A percentile compares a stretch with the other conserved stretches of the same genome.
phyloP scores from a whole-genome alignment of 2,888 invertebrate species.

The Furcula furcula region DNA sequence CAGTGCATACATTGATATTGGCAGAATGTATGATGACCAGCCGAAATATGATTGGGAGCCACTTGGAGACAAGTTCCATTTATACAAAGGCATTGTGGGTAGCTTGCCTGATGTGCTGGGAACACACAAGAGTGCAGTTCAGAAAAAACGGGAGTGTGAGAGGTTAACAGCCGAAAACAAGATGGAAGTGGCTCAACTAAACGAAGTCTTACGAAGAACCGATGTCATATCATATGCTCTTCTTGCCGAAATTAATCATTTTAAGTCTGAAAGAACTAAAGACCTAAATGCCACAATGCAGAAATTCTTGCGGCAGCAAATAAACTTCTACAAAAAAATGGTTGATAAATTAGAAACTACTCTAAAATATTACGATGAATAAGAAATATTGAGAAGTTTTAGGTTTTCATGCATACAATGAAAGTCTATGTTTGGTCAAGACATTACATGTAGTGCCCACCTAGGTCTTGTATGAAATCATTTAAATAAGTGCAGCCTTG shows the following conservation, averaged over 20 bases:
- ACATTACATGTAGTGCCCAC: too few relatives aligned
- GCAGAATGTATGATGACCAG: conserved; percentile 94
- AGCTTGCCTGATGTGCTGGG: conserved; percentile 95
- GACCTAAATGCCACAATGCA: conserved; percentile 94
- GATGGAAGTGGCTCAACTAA: conserved; percentile 90
- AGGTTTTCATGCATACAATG: conserved; percentile 6
- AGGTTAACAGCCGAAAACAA: conserved; percentile 90
- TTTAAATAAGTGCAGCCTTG: too few relatives aligned
- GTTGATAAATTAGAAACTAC: conserved; percentile 86
- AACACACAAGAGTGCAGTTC: conserved; percentile 94
- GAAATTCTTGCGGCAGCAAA: conserved; percentile 92
- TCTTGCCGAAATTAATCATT: conserved; percentile 97
- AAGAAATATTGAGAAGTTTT: conserved; percentile 18
- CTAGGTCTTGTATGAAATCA: too few relatives aligned
- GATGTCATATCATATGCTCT: conserved; percentile 96
- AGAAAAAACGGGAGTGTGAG: conserved; percentile 95
- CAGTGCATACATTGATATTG: conserved; percentile 94
- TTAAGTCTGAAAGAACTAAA: conserved; percentile 91
- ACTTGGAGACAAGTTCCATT: conserved; percentile 93
- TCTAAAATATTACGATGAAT: conserved; percentile 74
- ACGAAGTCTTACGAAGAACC: conserved; percentile 90
- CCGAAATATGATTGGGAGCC: conserved; percentile 95
- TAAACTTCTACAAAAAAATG: conserved; percentile 94
- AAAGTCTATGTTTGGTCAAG: too few relatives aligned
- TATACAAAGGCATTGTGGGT: conserved; percentile 96